phyloP scores from a whole-genome alignment of 2,888 invertebrate genomes.

The Sphinx pinastri region DNA sequence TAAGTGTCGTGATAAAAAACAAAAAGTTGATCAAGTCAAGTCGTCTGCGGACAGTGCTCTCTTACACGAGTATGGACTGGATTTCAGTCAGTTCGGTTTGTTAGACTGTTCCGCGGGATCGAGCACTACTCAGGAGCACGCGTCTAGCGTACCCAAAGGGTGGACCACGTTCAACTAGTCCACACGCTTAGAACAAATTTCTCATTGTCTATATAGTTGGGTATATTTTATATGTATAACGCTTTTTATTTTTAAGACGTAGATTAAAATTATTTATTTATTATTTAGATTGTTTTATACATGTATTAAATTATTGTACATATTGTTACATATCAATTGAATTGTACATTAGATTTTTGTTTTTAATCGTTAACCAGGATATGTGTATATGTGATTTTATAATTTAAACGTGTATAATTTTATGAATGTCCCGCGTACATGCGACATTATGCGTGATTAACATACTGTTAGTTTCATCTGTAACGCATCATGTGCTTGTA shows the following conservation, averaged over 20 bases:
- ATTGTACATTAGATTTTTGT: constrained; percentile 51
- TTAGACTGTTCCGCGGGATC: constrained; percentile 74
- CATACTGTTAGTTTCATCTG: constrained; percentile 38
- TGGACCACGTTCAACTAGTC: constrained; percentile 77
- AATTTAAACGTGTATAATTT: constrained; percentile 39
- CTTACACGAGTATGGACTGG: constrained; percentile 89
- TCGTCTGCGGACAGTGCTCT: constrained; percentile 85
- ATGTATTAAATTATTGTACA: constrained; percentile 58
- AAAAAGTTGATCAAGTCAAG: constrained; percentile 68
- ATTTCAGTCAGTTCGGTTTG: constrained; percentile 82
- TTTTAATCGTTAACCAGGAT: constrained; percentile 41
- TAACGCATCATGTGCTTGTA: constrained; percentile 43
- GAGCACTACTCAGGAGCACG: constrained; percentile 52
- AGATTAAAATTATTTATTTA: constrained; percentile 57
- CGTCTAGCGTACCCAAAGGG: constrained; percentile 63
- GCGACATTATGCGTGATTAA: constrained; percentile 34
- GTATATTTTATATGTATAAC: constrained; percentile 44
- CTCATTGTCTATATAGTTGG: constrained; percentile 51
- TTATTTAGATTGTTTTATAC: constrained; percentile 42
- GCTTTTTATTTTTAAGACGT: constrained; percentile 48
- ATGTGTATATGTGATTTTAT: constrained; percentile 48
- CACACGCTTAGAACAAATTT: constrained; percentile 36
- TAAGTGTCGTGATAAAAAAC: constrained; percentile 65
- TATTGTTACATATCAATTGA: constrained; percentile 69
- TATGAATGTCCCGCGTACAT: constrained; percentile 3